phyloP scores from a whole-genome alignment of 2,888 invertebrate species.

The Clepsis dumicolana region DNA sequence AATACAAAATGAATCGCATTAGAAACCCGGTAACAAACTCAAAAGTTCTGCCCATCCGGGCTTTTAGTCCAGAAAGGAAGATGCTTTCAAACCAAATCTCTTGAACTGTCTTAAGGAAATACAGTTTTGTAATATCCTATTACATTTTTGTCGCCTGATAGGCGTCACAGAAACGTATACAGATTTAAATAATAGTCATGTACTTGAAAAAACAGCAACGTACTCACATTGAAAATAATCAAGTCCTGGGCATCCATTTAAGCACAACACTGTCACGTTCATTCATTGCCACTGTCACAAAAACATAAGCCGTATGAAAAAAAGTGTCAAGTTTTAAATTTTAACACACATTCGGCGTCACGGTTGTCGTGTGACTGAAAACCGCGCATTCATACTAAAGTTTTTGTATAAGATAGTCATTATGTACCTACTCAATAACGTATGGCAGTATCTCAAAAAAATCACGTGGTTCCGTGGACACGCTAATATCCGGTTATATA shows the following conservation, averaged over 20 bases:
- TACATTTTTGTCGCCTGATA: background rate
- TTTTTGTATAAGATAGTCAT: constrained; percentile 36
- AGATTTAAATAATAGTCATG: background rate
- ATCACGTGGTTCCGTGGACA: constrained; percentile 9
- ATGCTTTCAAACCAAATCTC: background rate
- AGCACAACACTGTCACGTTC: constrained; percentile 22
- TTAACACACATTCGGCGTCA: constrained; percentile 21
- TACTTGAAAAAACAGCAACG: background rate
- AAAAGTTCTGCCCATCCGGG: background rate
- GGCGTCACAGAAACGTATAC: constrained; percentile 1
- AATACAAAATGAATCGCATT: background rate
- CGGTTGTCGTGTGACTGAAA: constrained; percentile 36
- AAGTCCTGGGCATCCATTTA: constrained; percentile 57
- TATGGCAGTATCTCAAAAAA: constrained; percentile 11
- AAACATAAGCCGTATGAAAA: constrained; percentile 7
- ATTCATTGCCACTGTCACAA: constrained; percentile 16
- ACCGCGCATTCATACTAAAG: constrained; percentile 30
- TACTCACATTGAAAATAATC: constrained; percentile 53
- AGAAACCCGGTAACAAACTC: background rate
- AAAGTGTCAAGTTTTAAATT: constrained; percentile 13
- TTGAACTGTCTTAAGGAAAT: background rate
- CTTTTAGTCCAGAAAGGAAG: background rate
- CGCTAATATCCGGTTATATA: background rate
- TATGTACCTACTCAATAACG: constrained; percentile 36
- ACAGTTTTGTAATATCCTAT: background rate